Conservation (phyloP, 2,113 vertebrate species). For the Furnarius figulus region DNA sequence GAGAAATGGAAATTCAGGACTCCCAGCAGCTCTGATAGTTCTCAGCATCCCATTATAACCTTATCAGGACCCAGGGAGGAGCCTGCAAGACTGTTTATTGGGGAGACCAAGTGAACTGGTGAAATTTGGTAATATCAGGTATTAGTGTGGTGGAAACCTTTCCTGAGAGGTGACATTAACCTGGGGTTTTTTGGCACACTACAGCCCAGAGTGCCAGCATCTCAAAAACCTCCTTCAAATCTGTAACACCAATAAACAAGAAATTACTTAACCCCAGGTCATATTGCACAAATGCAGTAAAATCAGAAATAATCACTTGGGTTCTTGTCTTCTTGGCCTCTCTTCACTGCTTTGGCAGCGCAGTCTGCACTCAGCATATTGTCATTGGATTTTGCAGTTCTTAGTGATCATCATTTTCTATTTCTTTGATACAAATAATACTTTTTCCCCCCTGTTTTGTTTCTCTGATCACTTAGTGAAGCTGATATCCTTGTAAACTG, state of each 20-base stretch:
- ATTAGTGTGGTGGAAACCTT: neutral
- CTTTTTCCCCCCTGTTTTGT: neutral
- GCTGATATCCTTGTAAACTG: conserved; percentile 28
- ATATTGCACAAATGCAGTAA: neutral
- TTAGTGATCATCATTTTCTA: neutral
- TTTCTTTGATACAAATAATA: neutral
- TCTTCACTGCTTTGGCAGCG: neutral
- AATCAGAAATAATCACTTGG: neutral
- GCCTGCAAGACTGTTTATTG: neutral
- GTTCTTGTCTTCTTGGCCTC: neutral
- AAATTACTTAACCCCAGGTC: neutral
- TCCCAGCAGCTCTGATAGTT: neutral
- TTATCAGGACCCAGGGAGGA: neutral
- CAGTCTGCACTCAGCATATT: neutral
- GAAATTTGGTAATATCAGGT: neutral
- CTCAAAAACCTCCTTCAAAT: neutral
- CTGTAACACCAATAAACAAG: neutral
- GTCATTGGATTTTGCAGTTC: neutral
- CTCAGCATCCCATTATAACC: neutral
- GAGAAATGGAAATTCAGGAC: neutral
- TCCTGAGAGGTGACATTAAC: neutral
- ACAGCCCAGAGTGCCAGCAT: neutral
- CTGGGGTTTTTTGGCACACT: neutral
- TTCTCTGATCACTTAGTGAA: neutral
- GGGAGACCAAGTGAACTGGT: neutral